A percentile compares a stretch with the other conserved stretches of the same genome.
Evolutionary conservation across 2,113 vertebrate species (phyloP).

Genomic region (Acanthochromis polyacanthus): DNA sequence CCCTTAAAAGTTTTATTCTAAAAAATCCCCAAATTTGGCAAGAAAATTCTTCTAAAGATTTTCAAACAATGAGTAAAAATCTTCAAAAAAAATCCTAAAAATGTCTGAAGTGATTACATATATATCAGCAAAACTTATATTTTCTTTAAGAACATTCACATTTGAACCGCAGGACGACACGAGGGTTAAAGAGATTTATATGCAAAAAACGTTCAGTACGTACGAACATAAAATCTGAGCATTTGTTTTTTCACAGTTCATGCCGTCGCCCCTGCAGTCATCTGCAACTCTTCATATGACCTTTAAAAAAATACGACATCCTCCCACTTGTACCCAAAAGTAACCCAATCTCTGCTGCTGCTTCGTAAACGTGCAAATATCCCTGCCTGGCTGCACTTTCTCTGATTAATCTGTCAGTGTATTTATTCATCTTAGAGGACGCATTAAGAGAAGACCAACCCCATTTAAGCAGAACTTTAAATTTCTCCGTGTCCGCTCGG

Average conservation of each 20-base stretch:
- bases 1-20: no score
- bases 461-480: slow-evolving; percentile 31
- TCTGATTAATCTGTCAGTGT: slow-evolving; percentile 5
- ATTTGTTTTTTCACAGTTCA: slow-evolving; percentile 6
- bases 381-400: neutral
- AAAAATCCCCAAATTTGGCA: no score
- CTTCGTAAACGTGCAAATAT: neutral
- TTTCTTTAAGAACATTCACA: no score
- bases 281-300: slow-evolving; percentile 33
- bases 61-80: no score
- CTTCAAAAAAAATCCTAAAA: no score
- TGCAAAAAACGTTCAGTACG: no score
- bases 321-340: slow-evolving; percentile 28
- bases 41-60: no score
- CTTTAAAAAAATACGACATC: neutral
- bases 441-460: neutral
- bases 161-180: no score
- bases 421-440: slow-evolving; percentile 19
- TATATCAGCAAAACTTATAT: no score
- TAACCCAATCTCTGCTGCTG: neutral
- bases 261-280: neutral
- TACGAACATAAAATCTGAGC: neutral
- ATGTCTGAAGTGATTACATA: no score
- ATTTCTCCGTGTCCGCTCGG: slow-evolving; percentile 27
- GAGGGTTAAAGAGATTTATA: no score